phyloP scores from a whole-genome alignment of 1,140 invertebrate species.

The Dreissena rostriformis region DNA sequence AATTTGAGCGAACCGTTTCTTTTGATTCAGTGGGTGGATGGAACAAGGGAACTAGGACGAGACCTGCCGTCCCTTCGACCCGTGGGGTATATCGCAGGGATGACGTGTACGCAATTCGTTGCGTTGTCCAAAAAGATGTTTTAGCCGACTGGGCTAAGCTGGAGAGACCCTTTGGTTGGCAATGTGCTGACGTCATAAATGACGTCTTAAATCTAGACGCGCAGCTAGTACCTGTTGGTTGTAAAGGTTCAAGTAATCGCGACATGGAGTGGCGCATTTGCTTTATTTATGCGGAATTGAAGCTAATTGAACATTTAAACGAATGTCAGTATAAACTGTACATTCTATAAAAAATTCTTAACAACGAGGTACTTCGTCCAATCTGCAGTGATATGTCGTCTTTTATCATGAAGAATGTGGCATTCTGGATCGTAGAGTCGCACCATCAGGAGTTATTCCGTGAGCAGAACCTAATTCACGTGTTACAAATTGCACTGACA shows the following conservation, averaged over 20 bases:
- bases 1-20: neutral
- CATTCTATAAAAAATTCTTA: constrained; percentile 7
- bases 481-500: neutral
- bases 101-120: constrained; percentile 13
- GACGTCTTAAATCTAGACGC: neutral
- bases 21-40: constrained; percentile 8
- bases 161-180: neutral
- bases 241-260: neutral
- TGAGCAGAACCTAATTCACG: neutral
- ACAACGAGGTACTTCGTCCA: neutral
- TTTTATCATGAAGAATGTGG: constrained; percentile 36
- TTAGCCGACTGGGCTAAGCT: neutral
- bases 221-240: constrained; percentile 16
- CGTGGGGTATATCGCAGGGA: constrained; percentile 24
- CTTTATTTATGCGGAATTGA: constrained; percentile 12
- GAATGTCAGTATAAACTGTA: constrained; percentile 27
- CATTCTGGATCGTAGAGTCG: constrained; percentile 24
- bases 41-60: constrained; percentile 7
- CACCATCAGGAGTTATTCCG: constrained; percentile 6
- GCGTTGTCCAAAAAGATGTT: neutral
- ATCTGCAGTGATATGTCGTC: constrained; percentile 21
- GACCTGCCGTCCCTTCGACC: constrained; percentile 11
- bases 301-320: constrained; percentile 5
- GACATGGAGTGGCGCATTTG: constrained; percentile 32
- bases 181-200: constrained; percentile 3